Conservation (phyloP, 2,797 vertebrate genomes). For the Sebastolobus alascanus region DNA sequence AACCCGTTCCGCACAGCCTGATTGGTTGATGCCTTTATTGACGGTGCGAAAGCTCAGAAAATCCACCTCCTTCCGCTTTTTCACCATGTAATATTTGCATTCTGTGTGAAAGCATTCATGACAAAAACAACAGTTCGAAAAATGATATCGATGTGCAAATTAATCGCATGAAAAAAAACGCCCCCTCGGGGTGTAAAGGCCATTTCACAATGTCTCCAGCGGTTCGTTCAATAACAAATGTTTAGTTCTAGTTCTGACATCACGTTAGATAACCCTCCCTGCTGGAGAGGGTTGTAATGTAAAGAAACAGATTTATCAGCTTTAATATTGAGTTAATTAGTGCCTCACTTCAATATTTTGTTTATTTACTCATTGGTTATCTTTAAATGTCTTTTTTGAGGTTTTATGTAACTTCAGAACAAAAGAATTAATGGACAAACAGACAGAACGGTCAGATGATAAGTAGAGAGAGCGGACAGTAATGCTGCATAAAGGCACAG, state of each 20-base stretch:
- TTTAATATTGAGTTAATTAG: not conserved
- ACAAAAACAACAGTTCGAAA: no score
- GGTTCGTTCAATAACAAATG: not conserved
- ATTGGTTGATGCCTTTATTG: no score
- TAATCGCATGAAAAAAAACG: no score
- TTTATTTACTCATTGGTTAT: not conserved
- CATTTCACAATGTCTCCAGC: not conserved
- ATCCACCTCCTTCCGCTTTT: no score
- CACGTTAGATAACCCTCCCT: not conserved
- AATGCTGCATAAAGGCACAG: conserved; percentile 2
- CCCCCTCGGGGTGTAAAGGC: no score
- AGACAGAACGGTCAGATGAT: not conserved
- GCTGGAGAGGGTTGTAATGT: not conserved
- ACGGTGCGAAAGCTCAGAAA: no score
- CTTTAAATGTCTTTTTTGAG: not conserved
- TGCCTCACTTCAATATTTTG: not conserved
- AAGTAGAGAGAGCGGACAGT: not conserved
- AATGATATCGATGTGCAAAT: no score
- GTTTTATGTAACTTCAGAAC: conserved; percentile 5
- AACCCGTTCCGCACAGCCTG: no score
- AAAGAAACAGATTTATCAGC: not conserved
- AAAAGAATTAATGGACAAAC: conserved; percentile 1
- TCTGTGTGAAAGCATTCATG: no score
- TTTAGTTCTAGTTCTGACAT: not conserved
- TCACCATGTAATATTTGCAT: no score